Evolutionary conservation across 37 sponge, comb jelly and placozoan species (phyloP).

Genomic region (Diacarnus erythraeanus): DNA sequence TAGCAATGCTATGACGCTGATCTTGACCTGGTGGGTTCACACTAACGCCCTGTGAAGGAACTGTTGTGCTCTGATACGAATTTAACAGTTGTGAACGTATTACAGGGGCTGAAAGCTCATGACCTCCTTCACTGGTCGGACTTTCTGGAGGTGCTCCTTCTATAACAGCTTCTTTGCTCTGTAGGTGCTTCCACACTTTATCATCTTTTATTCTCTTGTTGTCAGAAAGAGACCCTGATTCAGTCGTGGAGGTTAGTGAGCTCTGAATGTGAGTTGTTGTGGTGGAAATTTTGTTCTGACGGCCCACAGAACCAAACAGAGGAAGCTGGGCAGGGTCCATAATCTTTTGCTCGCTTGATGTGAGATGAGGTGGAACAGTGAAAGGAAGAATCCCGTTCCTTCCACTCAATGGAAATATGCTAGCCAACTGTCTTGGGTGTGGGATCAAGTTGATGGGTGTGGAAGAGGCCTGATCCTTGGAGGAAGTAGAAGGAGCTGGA

Average conservation of each 20-base stretch:
- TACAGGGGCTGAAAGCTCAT: slow-evolving; percentile 11
- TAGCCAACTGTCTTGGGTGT: not conserved
- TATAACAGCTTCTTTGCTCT: slow-evolving; percentile 5
- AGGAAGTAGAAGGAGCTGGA: not conserved
- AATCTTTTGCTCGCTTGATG: not conserved
- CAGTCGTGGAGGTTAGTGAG: not conserved
- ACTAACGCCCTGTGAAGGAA: not conserved
- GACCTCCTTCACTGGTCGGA: slow-evolving; percentile 6
- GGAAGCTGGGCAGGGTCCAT: not conserved
- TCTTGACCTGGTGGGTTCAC: slow-evolving; percentile 33
- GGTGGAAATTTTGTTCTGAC: too few relatives aligned
- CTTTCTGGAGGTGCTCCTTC: slow-evolving; percentile 21
- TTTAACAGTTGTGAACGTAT: slow-evolving; percentile 26
- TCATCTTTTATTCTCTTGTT: not conserved
- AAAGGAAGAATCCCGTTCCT: not conserved
- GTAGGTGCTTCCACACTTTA: not conserved
- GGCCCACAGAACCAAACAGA: slow-evolving; percentile 20
- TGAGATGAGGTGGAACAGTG: not conserved
- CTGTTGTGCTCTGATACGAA: slow-evolving; percentile 13
- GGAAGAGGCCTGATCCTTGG: not conserved
- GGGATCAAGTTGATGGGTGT: not conserved
- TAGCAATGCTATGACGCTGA: slow-evolving; percentile 53
- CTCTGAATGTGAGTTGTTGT: not conserved
- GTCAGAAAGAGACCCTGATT: slow-evolving; percentile 11
- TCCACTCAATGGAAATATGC: not conserved